Evolutionary conservation across 1,140 invertebrate species (phyloP).

Genomic region (Phortica variegata): DNA sequence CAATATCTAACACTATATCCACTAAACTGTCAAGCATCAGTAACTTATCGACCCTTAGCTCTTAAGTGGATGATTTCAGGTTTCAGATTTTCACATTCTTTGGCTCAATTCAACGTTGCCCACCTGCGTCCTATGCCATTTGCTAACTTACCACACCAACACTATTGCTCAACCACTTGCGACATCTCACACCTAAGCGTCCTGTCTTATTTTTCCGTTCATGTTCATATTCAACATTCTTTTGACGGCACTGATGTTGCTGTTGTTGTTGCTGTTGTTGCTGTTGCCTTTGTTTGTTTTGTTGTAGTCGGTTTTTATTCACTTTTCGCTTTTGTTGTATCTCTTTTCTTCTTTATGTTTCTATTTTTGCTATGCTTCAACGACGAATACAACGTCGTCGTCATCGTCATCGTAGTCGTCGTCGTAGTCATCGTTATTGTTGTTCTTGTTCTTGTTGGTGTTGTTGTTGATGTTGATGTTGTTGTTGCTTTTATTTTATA

Average conservation of each 20-base stretch:
- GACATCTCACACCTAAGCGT: too few species aligned
- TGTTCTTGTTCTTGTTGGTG: too few species aligned
- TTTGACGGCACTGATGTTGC: background rate
- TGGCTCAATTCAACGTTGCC: too few species aligned
- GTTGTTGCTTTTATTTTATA: constrained; percentile 45
- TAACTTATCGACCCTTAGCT: constrained; percentile 52
- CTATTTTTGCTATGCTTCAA: too few species aligned
- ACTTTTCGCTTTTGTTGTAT: constrained; percentile 12
- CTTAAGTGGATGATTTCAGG: constrained; percentile 53
- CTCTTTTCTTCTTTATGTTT: constrained; percentile 35
- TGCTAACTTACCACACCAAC: too few species aligned
- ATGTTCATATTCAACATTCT: constrained; percentile 18
- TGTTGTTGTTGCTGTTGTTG: too few species aligned
- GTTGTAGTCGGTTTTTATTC: too few species aligned
- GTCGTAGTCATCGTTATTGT: background rate
- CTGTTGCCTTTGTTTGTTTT: constrained; percentile 9
- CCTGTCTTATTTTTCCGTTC: constrained; percentile 46
- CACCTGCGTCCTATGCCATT: too few species aligned
- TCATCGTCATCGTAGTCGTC: background rate
- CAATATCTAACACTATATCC: too few species aligned
- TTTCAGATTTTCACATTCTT: constrained; percentile 38
- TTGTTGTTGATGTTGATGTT: constrained; percentile 1
- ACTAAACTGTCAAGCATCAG: constrained; percentile 49
- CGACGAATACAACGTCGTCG: background rate
- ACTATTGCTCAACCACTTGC: too few species aligned